phyloP scores from a whole-genome alignment of 2,888 invertebrate genomes.

The Epinotia bilunana region DNA sequence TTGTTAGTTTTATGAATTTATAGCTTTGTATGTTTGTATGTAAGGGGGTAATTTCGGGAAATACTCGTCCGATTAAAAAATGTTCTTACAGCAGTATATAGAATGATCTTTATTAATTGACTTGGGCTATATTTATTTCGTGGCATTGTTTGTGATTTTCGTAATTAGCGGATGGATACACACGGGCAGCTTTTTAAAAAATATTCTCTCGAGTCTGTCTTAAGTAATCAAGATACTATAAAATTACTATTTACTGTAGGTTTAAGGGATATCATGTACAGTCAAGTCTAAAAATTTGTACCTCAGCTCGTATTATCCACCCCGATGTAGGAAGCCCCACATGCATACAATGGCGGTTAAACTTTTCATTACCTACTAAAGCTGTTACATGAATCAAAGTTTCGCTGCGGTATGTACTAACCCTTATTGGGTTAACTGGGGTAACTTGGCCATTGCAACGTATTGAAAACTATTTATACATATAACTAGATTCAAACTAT shows the following conservation, averaged over 20 bases:
- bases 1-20: too few relatives aligned
- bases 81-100: too few relatives aligned
- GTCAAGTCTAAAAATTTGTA: too few relatives aligned
- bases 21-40: too few relatives aligned
- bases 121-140: too few relatives aligned
- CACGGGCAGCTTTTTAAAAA: not conserved
- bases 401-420: not conserved
- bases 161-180: too few relatives aligned
- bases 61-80: too few relatives aligned
- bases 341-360: not conserved
- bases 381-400: conserved; percentile 22
- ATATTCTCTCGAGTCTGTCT: not conserved
- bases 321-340: conserved; percentile 4
- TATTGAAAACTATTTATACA: conserved; percentile 7
- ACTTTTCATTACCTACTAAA: conserved; percentile 13
- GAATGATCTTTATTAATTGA: too few relatives aligned
- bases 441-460: not conserved
- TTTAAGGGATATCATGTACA: conserved; percentile 1
- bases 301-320: conserved; percentile 10
- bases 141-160: too few relatives aligned
- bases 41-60: too few relatives aligned
- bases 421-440: conserved; percentile 11
- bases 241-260: not conserved
- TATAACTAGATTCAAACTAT: not conserved
- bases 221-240: not conserved